phyloP scores from a whole-genome alignment of 2,113 vertebrate genomes.

The Laticauda colubrina region DNA sequence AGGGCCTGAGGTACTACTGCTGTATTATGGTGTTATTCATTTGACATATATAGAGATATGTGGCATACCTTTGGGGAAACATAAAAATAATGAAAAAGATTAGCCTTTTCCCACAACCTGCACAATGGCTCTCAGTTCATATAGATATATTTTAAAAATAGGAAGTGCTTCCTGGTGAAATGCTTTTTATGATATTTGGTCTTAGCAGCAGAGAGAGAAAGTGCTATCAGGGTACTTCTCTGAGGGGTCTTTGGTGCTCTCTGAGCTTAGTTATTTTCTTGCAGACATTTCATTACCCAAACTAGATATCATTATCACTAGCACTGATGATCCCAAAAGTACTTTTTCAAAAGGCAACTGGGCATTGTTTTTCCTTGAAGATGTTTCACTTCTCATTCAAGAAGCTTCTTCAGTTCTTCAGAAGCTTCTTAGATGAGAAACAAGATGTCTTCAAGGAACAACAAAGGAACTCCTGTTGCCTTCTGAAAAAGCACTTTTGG shows the following conservation, averaged over 20 bases:
- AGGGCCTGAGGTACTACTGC: background rate
- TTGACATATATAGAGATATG: background rate
- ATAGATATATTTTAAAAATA: background rate
- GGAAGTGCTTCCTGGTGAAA: background rate
- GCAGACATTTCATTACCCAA: background rate
- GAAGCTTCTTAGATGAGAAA: background rate
- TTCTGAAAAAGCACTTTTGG: background rate
- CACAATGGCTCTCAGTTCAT: background rate
- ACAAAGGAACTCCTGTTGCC: background rate
- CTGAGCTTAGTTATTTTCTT: background rate
- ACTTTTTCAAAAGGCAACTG: background rate
- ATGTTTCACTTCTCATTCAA: no score
- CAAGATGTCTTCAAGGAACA: background rate
- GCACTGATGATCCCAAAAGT: background rate
- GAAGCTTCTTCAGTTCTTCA: background rate
- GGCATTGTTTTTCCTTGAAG: no score
- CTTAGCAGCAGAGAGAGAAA: background rate
- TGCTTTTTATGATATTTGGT: background rate
- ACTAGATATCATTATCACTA: background rate
- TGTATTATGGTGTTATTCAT: background rate
- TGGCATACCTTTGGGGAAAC: background rate
- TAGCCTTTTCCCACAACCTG: background rate
- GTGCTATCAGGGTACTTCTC: background rate
- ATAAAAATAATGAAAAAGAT: background rate
- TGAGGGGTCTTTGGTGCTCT: background rate